Evolutionary conservation across 1,140 invertebrate genomes (phyloP).

Genomic region (Orussus abietinus): DNA sequence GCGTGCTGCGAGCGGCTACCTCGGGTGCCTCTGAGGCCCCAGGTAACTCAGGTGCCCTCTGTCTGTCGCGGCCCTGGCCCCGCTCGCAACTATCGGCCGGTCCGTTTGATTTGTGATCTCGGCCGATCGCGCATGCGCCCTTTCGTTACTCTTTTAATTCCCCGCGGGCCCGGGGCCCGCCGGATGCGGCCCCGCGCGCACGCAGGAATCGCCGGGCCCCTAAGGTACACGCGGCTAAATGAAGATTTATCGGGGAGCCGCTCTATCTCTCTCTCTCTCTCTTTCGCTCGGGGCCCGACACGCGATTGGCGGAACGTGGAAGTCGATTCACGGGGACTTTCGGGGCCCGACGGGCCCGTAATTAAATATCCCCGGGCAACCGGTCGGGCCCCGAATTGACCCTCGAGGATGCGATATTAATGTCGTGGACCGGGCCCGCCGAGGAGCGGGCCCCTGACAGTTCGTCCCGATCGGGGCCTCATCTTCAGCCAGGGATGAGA

Average conservation of each 20-base stretch:
- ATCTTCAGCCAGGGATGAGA: too few species aligned
- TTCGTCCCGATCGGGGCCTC: too few species aligned
- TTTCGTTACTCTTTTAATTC: constrained; percentile 31
- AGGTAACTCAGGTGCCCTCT: constrained; percentile 33
- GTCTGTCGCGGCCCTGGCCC: constrained; percentile 33
- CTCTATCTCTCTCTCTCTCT: too few species aligned
- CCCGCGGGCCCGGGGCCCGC: constrained; percentile 18
- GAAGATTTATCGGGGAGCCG: constrained; percentile 35
- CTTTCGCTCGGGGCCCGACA: too few species aligned
- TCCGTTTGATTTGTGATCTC: constrained; percentile 30
- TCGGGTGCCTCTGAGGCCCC: too few species aligned
- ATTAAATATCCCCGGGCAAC: too few species aligned
- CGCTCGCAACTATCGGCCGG: constrained; percentile 21
- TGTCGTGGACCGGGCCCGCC: too few species aligned
- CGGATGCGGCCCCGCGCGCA: constrained; percentile 4
- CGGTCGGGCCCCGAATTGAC: too few species aligned
- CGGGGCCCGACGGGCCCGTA: neutral
- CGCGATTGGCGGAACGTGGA: too few species aligned
- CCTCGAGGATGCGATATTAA: too few species aligned
- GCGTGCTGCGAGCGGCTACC: constrained; percentile 42
- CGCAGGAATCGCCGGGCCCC: constrained; percentile 5
- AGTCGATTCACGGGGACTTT: too few species aligned
- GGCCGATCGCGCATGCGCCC: constrained; percentile 5
- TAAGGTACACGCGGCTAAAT: constrained; percentile 24
- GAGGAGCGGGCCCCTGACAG: too few species aligned